Evolutionary conservation across 2,888 invertebrate species (phyloP), one percentile per base, ranked within the genome.

Genomic region (Eudasyphora cyanicolor): DNA sequence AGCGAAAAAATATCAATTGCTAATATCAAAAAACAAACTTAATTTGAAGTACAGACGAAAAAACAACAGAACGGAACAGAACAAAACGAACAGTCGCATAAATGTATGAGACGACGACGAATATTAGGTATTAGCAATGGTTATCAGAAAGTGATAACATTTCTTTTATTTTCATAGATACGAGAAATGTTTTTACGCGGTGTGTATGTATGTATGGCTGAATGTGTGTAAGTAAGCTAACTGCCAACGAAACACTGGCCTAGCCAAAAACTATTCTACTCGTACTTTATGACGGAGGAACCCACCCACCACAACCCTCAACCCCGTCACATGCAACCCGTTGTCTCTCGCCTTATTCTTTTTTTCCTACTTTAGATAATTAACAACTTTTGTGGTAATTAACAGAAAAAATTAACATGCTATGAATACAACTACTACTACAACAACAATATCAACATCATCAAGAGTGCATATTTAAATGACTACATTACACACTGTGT

Each of bases 361-460:
- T 57, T 57, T 27, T n/a, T n/a, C n/a, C n/a, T n/a, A n/a, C 24
- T 27, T 10, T 21, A 27, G 27, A 42, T 57, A 60, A 73, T 60
- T 73, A 73, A 60, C 73, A n/a, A 38, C n/a, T 57, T 38, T 57
- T 73, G 57, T 57, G n/a, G 38, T 73, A 73, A 73, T 73, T 73
- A 38, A 73, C 38, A 38, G 29, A 17, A 73, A 38, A 57, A 60
- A 73, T 73, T 73, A 60, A 57, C 73, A 70, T 70, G 49, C 4
- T 3, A 29, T 27, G 45, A 42, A 45, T 29, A 70, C 70, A 70
- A 70, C 19, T 29, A 70, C 70, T 49, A 70, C 19, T 54, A 71
- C n/a, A 57, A 57, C 14, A 38, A n/a, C n/a, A n/a, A n/a, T n/a
- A n/a, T n/a, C n/a, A n/a, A n/a, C n/a, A n/a, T n/a, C n/a, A n/a